phyloP scores from a whole-genome alignment of 1,140 invertebrate genomes.

The Tigriopus japonicus region DNA sequence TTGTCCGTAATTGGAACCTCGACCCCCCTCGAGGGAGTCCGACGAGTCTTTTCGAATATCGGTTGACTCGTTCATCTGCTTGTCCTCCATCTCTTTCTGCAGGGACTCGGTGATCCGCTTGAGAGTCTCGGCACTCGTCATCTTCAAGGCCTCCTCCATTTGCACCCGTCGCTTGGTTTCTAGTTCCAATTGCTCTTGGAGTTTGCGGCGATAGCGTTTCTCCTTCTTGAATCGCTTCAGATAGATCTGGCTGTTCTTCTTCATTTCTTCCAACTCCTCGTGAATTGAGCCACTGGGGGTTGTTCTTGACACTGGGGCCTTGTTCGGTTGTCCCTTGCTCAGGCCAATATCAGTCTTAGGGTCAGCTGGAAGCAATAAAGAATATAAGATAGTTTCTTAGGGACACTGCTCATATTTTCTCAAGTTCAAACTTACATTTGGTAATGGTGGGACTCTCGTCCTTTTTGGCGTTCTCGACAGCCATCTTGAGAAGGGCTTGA shows the following conservation, averaged over 20 bases:
- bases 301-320: no score
- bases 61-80: no score
- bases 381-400: no score
- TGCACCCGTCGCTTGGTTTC: slow-evolving; percentile 52
- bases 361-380: no score
- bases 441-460: not conserved
- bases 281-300: not conserved
- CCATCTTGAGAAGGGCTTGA: not conserved
- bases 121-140: slow-evolving; percentile 47
- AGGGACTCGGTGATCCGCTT: slow-evolving; percentile 3
- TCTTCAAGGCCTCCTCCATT: slow-evolving; percentile 44
- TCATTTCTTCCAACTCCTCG: not conserved
- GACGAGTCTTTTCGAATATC: not conserved
- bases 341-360: no score
- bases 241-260: slow-evolving; percentile 29
- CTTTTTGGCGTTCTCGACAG: slow-evolving; percentile 2
- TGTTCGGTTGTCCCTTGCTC: no score
- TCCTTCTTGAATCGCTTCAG: slow-evolving; percentile 71
- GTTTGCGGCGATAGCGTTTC: slow-evolving; percentile 48
- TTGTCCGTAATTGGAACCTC: not conserved
- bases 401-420: no score
- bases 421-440: no score
- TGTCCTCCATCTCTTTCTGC: not conserved
- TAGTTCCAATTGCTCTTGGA: slow-evolving; percentile 59
- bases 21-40: not conserved